These are phyloP conservation scores for Drosophila nannoptera DNA, from an alignment of 1,140 invertebrate species.

Conservation along the genomic window DNA sequence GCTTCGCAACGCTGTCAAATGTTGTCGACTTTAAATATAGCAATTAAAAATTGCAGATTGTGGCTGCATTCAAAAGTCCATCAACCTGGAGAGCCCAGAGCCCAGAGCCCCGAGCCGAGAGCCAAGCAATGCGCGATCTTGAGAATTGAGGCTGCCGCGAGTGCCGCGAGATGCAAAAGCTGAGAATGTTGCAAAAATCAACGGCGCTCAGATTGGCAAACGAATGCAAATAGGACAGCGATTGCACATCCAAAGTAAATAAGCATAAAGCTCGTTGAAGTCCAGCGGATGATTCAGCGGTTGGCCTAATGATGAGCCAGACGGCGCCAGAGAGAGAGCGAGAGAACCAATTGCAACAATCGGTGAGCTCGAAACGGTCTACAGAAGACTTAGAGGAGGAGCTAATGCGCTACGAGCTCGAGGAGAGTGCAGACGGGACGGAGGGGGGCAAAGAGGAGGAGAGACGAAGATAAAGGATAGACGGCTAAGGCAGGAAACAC, in stretches of 20 bases:
- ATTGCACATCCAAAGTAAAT: neutral
- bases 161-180: slow-evolving; percentile 15
- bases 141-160: slow-evolving; percentile 43
- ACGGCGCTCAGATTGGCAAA: slow-evolving; percentile 1
- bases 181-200: slow-evolving; percentile 12
- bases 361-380: no score
- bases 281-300: neutral
- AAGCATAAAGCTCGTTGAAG: neutral
- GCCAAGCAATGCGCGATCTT: slow-evolving; percentile 22
- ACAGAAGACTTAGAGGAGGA: no score
- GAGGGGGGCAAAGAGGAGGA: no score
- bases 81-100: slow-evolving; percentile 49
- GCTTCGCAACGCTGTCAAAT: slow-evolving; percentile 63
- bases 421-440: no score
- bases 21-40: slow-evolving; percentile 71
- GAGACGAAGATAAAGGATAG: no score
- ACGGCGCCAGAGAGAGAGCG: no score
- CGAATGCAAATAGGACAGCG: slow-evolving; percentile 1
- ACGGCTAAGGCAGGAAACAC: no score
- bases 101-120: slow-evolving; percentile 14
- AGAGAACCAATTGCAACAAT: no score
- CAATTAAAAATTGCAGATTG: slow-evolving; percentile 55
- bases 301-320: neutral
- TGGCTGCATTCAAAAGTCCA: slow-evolving; percentile 55
- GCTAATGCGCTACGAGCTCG: no score